Evolutionary conservation across 2,797 vertebrate species (phyloP).

Genomic region (Megaceryle alcyon): DNA sequence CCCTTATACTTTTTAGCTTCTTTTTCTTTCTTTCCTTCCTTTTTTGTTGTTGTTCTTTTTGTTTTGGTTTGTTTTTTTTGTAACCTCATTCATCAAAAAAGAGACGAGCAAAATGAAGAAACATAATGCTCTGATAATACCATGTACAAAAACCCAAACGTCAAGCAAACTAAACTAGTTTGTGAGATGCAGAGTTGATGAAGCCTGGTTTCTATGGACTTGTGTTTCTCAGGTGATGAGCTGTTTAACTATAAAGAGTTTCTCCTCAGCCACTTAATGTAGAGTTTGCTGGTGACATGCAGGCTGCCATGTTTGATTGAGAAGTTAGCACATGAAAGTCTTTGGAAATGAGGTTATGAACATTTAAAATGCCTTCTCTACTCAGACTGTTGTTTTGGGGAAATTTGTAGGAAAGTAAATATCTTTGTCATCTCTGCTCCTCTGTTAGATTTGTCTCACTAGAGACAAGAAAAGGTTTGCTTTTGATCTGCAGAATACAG

Average conservation of each 20-base stretch:
- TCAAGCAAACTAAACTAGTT: background rate
- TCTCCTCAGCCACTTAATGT: background rate
- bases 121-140: background rate
- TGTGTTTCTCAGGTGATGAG: background rate
- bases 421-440: background rate
- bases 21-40: background rate
- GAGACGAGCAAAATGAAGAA: background rate
- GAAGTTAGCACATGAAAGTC: background rate
- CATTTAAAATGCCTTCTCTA: background rate
- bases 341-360: background rate
- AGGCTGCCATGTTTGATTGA: background rate
- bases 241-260: background rate
- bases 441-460: background rate
- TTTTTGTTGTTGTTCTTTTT: too few relatives aligned
- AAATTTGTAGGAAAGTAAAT: background rate
- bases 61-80: background rate
- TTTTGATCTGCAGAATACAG: background rate
- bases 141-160: background rate
- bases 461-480: background rate
- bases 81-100: background rate
- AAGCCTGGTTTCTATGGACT: background rate
- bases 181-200: background rate
- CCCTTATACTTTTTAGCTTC: background rate
- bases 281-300: background rate
- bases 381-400: background rate